Percentiles rank a stretch among this genome's conserved stretches.
These are phyloP conservation scores for Pseudachorutes palmiensis DNA, from an alignment of 1,140 invertebrate genomes.

Conservation along the genomic window DNA sequence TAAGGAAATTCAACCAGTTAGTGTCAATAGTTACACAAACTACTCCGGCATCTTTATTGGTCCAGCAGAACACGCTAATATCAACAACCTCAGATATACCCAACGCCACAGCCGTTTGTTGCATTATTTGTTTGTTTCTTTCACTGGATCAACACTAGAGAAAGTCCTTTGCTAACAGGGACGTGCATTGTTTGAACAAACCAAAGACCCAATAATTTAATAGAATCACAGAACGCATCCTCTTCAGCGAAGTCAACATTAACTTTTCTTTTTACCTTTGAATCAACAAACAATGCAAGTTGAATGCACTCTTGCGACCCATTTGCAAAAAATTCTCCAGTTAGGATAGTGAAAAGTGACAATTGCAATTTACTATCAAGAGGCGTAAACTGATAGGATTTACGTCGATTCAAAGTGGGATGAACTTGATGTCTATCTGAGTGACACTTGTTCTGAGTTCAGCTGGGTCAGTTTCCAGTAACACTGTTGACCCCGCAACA, in stretches of 20 bases:
- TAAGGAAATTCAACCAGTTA: neutral
- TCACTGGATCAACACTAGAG: neutral
- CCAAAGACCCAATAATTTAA: no score
- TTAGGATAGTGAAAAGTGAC: neutral
- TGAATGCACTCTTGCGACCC: neutral
- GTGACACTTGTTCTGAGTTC: neutral
- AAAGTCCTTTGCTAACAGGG: neutral
- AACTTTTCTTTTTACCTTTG: no score
- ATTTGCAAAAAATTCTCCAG: neutral
- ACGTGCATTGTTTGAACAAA: no score
- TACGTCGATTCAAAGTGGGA: neutral
- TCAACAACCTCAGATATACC: no score
- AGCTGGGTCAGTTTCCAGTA: neutral
- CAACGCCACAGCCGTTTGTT: neutral
- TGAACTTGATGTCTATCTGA: no score
- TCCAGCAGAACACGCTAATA: no score
- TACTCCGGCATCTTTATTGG: neutral
- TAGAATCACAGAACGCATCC: no score
- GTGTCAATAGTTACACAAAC: conserved; percentile 10
- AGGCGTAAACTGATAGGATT: neutral
- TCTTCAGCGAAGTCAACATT: no score
- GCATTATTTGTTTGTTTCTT: neutral
- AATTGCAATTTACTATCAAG: no score
- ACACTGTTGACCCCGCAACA: neutral
- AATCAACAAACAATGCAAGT: neutral